Evolutionary conservation across 2,113 vertebrate genomes (phyloP), one percentile per base, ranked within the genome.

Genomic region (Mystacornis crossleyi): DNA sequence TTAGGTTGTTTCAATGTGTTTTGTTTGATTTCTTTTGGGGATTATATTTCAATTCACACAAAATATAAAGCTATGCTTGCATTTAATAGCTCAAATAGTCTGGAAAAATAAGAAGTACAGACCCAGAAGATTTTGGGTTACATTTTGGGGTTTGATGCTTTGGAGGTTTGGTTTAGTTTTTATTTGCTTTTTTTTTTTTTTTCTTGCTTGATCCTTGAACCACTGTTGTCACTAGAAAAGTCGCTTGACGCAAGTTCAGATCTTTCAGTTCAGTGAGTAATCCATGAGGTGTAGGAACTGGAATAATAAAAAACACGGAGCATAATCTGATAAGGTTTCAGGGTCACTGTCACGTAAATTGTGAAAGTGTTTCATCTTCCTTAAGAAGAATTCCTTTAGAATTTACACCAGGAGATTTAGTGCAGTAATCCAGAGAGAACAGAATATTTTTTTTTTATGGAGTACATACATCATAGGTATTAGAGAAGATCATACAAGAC

Each of bases 381-480:
- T 43, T 40, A 31, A 42, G 12, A 48, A 50, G 25, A 81, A 71
- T 47, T 79, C 24, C 19, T 66, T 55, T 40, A 53, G 58, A 66
- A 50, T 45, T 88, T 77, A 31, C 9, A 60, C 8, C 3, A 60
- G 43, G 9, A 67, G 28, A n/a, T 36, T 84, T 31, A 60, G 38
- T 55, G 45, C 20, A 70, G 17, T 70, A 81, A 58, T 65, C 58
- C 54, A 74, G 47, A 70, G 38, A 77, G 62, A 81, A 60, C 16
- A 86, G 38, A 54, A 18, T 38, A 8, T 0, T 0, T 14, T 0
- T 0, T 14, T 88, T 91, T 36, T 2, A 12, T 33, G 38, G 17
- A 82, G 57, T 25, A 24, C 3, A 9, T 15, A 38, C 21, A 45
- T 42, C 33, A 29, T 2, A 53, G 8, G 16, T 58, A 36, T 85